These are phyloP conservation scores for Magallana angulata DNA, from an alignment of 1,140 invertebrate species.

Conservation along the genomic window DNA sequence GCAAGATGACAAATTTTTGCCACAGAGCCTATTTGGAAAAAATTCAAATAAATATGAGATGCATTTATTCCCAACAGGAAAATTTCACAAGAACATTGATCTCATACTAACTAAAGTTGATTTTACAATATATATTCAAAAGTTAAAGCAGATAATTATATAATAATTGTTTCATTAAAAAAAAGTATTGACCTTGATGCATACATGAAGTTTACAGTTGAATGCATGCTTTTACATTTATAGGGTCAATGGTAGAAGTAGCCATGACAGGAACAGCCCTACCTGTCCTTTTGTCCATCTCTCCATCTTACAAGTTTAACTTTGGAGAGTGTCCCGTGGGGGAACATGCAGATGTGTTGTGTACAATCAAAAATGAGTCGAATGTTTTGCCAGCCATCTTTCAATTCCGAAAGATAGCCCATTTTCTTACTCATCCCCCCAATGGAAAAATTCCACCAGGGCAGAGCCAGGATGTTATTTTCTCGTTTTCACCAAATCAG, in stretches of 20 bases:
- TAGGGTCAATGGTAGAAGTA: slow-evolving; percentile 72
- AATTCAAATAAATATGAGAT: too few relatives aligned
- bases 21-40: too few relatives aligned
- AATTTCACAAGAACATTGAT: too few relatives aligned
- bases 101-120: too few relatives aligned
- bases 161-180: too few relatives aligned
- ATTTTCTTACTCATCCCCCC: slow-evolving; percentile 75
- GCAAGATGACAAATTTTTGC: too few relatives aligned
- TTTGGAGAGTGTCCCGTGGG: slow-evolving; percentile 78
- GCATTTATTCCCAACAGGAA: too few relatives aligned
- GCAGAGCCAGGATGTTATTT: slow-evolving; percentile 74
- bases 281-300: slow-evolving; percentile 75
- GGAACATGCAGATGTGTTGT: slow-evolving; percentile 74
- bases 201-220: too few relatives aligned
- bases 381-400: slow-evolving; percentile 71
- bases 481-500: slow-evolving; percentile 79
- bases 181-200: too few relatives aligned
- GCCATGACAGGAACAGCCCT: slow-evolving; percentile 78
- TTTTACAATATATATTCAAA: too few relatives aligned
- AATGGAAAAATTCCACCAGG: slow-evolving; percentile 75
- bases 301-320: slow-evolving; percentile 73
- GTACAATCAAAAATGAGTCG: slow-evolving; percentile 76
- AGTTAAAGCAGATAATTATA: too few relatives aligned
- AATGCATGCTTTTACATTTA: neutral
- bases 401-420: slow-evolving; percentile 77